Evolutionary conservation across 2,797 vertebrate species (phyloP).

Genomic region (Anguilla marmorata): DNA sequence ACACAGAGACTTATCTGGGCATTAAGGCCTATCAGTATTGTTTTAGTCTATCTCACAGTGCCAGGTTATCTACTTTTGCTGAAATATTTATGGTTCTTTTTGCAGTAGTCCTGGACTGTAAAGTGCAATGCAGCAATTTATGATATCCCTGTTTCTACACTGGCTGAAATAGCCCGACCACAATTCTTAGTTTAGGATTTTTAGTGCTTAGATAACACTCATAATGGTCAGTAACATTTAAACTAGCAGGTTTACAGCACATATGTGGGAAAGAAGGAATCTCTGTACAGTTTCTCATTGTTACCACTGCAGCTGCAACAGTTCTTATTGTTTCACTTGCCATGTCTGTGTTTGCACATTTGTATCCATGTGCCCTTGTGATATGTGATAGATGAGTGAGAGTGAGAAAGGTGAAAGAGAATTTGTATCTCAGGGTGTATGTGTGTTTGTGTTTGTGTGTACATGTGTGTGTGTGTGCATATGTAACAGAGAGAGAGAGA

Average conservation of each 20-base stretch:
- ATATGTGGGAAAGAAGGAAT: conserved; percentile 6
- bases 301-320: conserved; percentile 1
- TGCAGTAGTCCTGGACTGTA: conserved; percentile 5
- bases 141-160: not conserved
- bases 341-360: not conserved
- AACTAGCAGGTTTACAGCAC: conserved; percentile 37
- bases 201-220: conserved; percentile 30
- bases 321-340: not conserved
- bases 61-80: not conserved
- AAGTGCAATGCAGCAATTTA: not conserved
- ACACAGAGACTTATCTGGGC: not conserved
- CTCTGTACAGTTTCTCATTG: not conserved
- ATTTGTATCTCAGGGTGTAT: not conserved
- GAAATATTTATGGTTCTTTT: conserved; percentile 29
- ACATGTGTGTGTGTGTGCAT: not conserved
- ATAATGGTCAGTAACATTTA: conserved; percentile 34
- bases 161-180: conserved; percentile 20
- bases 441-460: not conserved
- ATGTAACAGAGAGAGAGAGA: not conserved
- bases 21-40: not conserved
- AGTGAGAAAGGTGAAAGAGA: not conserved
- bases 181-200: conserved; percentile 33
- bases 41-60: not conserved
- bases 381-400: not conserved
- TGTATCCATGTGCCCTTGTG: not conserved